Conservation (phyloP, 2,888 invertebrate species). For the Hemithea aestivaria region DNA sequence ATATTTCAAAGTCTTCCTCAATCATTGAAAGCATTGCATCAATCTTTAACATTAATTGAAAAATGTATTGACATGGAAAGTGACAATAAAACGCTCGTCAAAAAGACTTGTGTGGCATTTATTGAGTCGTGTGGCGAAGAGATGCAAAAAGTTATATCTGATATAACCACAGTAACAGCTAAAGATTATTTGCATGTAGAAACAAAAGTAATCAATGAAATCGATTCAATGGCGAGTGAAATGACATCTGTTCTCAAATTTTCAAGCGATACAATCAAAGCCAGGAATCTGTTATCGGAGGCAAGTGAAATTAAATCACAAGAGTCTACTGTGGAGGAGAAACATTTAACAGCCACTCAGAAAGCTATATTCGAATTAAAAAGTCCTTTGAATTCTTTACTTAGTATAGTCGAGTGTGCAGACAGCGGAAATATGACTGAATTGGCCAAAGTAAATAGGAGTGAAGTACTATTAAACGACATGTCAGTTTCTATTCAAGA, state of each 20-base stretch:
- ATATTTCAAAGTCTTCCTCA: slow-evolving; percentile 78
- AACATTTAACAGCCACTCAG: slow-evolving; percentile 63
- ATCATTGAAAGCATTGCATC: slow-evolving; percentile 81
- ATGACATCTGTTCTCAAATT: slow-evolving; percentile 72
- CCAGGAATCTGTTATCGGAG: slow-evolving; percentile 55
- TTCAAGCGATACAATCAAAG: slow-evolving; percentile 75
- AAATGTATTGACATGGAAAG: slow-evolving; percentile 84
- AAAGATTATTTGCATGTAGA: slow-evolving; percentile 62
- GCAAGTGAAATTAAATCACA: slow-evolving; percentile 53
- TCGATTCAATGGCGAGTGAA: slow-evolving; percentile 67
- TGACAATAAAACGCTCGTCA: slow-evolving; percentile 82
- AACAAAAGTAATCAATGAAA: slow-evolving; percentile 57
- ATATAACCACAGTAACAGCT: slow-evolving; percentile 63
- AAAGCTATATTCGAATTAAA: slow-evolving; percentile 63
- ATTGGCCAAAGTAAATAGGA: slow-evolving; percentile 42
- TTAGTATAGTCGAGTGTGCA: slow-evolving; percentile 55
- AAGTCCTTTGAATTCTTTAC: slow-evolving; percentile 54
- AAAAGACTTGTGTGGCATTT: slow-evolving; percentile 83
- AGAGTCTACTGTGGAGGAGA: slow-evolving; percentile 48
- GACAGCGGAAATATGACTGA: slow-evolving; percentile 43
- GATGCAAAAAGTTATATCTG: slow-evolving; percentile 74
- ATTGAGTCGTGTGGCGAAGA: slow-evolving; percentile 80
- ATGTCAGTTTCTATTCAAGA: slow-evolving; percentile 73
- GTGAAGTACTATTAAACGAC: slow-evolving; percentile 60
- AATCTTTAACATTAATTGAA: slow-evolving; percentile 82